Percentiles rank a stretch among this genome's conserved stretches.
These are phyloP conservation scores for Argyrosomus japonicus DNA, from an alignment of 2,113 vertebrate genomes.

Conservation along the genomic window DNA sequence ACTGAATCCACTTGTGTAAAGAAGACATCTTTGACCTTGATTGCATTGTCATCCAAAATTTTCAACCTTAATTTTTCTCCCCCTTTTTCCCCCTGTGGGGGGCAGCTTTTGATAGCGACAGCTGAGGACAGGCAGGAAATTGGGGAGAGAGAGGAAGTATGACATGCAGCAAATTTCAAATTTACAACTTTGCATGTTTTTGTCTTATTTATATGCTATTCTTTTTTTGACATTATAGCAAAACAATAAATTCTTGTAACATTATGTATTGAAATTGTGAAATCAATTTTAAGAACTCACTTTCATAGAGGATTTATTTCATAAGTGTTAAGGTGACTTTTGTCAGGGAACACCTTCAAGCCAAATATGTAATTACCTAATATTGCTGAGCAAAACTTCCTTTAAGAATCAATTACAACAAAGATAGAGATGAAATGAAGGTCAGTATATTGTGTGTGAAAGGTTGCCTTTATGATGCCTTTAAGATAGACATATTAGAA, in stretches of 20 bases:
- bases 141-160: no score
- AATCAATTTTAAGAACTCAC: neutral
- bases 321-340: conserved; percentile 3
- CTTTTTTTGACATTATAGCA: neutral
- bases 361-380: conserved; percentile 17
- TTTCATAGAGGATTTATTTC: neutral
- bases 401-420: conserved; percentile 21
- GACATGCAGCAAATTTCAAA: no score
- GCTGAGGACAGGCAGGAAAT: no score
- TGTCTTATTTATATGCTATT: neutral
- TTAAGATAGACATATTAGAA: conserved; percentile 12
- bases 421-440: conserved; percentile 14
- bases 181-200: neutral
- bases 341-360: neutral
- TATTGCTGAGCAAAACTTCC: conserved; percentile 15
- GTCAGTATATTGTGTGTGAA: conserved; percentile 6
- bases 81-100: no score
- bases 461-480: conserved; percentile 28
- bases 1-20: neutral
- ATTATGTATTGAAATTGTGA: neutral
- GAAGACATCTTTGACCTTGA: neutral
- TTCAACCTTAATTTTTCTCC: neutral
- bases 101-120: no score
- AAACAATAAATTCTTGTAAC: neutral
- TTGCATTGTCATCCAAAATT: neutral